Conservation (phyloP, 2,888 invertebrate genomes). For the Spatulosminthurus flaviceps region DNA sequence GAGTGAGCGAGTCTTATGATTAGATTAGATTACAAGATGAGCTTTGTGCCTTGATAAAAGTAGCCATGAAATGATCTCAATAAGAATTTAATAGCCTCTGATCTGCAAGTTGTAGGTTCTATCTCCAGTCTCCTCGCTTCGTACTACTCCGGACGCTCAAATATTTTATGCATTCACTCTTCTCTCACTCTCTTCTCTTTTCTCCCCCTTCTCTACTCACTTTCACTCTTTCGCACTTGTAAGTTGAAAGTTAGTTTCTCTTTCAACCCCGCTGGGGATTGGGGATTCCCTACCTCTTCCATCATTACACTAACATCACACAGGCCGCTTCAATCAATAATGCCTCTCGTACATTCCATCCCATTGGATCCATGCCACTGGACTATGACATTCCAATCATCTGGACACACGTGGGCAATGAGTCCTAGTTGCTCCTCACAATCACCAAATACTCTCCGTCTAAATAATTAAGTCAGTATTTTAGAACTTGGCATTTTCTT, state of each 20-base stretch:
- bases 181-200: constrained; percentile 43
- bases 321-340: neutral
- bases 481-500: no score
- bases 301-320: neutral
- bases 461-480: no score
- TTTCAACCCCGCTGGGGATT: constrained; percentile 8
- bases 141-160: constrained; percentile 37
- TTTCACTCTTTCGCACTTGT: neutral
- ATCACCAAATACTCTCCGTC: no score
- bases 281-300: no score
- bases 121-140: constrained; percentile 29
- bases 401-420: no score
- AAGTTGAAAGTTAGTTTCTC: neutral
- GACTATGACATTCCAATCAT: no score
- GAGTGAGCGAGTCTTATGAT: neutral
- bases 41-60: constrained; percentile 32
- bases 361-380: neutral
- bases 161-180: constrained; percentile 62
- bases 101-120: neutral
- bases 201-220: neutral
- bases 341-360: neutral
- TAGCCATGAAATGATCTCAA: constrained; percentile 38
- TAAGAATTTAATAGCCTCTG: constrained; percentile 33
- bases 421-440: no score
- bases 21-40: constrained; percentile 23